Base-by-base conservation (phyloP, 2,797 vertebrate genomes). In the Xerus rutilus region DNA sequence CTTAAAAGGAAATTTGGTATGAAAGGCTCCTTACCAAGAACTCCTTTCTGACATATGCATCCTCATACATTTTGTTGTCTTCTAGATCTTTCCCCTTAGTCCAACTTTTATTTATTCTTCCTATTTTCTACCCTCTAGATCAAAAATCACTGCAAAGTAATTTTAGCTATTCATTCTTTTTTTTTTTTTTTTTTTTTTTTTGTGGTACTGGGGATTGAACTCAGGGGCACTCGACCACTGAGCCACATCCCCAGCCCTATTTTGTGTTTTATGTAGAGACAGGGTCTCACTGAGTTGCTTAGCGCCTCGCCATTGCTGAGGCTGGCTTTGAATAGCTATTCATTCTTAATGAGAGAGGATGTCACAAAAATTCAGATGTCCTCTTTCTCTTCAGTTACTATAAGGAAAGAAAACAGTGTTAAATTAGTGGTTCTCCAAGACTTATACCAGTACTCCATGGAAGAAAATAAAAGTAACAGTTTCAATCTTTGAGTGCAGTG, bases 321-420 rank as follows among this genome's bases (percentile, higher is more conserved):
- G n/a, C n/a, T n/a, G n/a, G n/a, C n/a, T n/a, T n/a, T n/a, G n/a
- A n/a, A n/a, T 69, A 70, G 10, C 67, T 89, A 15, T 78, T 45
- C 81, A 65, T 92, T 79, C 4, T 30, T 89, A 52, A 30, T 45
- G 76, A 86, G 67, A 84, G 65, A 83, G 25, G 21, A 15, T 59
- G 84, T 77, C n/a, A 39, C 45, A 76, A 59, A 96, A 62, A n/a
- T 95, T 96, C 70, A 88, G 12, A 72, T 92, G 39, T 10, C 23
- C 62, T 73, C 45, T 95, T 90, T 74, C 39, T 67, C 47, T 85
- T 64, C 39, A 85, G 83, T 93, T 93, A 54, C 43, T 70, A 0
- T 73, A 86, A 93, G 30, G 47, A 32, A 74, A 93, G 64, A 85
- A 94, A 93, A 49, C 35, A 70, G 32, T 70, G 21, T 90, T 92